Conservation (phyloP, 2,113 vertebrate genomes). For the Urocolius indicus region DNA sequence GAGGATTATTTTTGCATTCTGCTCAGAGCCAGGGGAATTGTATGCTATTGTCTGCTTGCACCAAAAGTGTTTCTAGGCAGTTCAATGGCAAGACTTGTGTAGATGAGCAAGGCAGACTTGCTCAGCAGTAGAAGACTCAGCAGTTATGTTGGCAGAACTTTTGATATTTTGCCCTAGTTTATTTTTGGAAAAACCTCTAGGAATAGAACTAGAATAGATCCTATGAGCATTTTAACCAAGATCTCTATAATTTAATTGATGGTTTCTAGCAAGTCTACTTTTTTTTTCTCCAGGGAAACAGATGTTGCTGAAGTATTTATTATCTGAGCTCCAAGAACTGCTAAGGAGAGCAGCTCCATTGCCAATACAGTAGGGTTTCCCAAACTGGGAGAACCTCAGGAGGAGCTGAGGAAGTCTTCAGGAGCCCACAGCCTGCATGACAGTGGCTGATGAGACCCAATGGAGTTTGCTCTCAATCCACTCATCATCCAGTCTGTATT, state of each 20-base stretch:
- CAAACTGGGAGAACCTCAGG: not conserved
- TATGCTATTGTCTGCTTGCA: not conserved
- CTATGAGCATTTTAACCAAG: not conserved
- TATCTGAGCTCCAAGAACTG: not conserved
- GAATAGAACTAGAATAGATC: not conserved
- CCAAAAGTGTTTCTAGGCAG: not conserved
- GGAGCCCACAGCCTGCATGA: not conserved
- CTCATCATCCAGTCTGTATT: no score
- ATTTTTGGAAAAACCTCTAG: not conserved
- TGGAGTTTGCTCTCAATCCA: no score
- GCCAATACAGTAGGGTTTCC: not conserved
- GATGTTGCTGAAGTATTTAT: not conserved
- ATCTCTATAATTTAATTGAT: not conserved
- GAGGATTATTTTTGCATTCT: not conserved
- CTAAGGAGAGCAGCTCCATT: accelerated
- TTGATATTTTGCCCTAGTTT: not conserved
- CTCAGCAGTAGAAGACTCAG: not conserved
- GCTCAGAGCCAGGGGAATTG: not conserved
- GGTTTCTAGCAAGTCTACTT: not conserved
- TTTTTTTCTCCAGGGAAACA: not conserved
- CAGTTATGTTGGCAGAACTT: not conserved
- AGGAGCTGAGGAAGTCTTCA: not conserved
- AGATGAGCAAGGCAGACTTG: not conserved
- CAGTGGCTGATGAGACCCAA: not conserved
- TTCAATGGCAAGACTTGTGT: not conserved